These are phyloP conservation scores for Malurus melanocephalus DNA, from an alignment of 2,113 vertebrate genomes.

Conservation along the genomic window DNA sequence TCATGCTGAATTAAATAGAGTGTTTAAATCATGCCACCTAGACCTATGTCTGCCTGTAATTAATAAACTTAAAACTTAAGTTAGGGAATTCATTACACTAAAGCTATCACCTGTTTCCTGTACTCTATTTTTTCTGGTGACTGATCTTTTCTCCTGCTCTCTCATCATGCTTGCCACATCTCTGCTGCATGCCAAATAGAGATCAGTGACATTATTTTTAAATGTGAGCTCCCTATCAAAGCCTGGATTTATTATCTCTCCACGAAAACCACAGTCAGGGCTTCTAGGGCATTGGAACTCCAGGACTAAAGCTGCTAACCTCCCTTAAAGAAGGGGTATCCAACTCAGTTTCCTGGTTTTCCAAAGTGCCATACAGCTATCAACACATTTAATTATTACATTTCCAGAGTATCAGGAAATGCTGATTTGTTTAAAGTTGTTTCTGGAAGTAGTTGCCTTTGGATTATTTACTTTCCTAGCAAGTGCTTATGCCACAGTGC, in stretches of 20 bases:
- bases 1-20: neutral
- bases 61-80: conserved; percentile 19
- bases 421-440: neutral
- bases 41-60: neutral
- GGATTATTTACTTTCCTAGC: neutral
- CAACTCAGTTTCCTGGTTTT: neutral
- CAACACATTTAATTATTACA: neutral
- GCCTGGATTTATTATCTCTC: conserved; percentile 3
- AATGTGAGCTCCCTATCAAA: neutral
- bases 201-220: conserved; percentile 37
- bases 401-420: neutral
- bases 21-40: conserved; percentile 7
- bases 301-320: neutral
- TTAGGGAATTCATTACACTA: conserved; percentile 12
- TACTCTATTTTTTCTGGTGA: conserved; percentile 1
- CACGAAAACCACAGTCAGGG: neutral
- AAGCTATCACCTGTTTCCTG: conserved; percentile 27
- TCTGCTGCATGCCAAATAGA: conserved; percentile 19
- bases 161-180: conserved; percentile 1
- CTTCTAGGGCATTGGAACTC: neutral
- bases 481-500: neutral
- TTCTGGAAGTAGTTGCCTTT: neutral
- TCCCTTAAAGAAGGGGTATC: neutral
- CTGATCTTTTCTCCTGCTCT: conserved; percentile 24
- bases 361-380: neutral